phyloP scores from a whole-genome alignment of 2,113 vertebrate genomes.

The cat (Felis catus) region DNA sequence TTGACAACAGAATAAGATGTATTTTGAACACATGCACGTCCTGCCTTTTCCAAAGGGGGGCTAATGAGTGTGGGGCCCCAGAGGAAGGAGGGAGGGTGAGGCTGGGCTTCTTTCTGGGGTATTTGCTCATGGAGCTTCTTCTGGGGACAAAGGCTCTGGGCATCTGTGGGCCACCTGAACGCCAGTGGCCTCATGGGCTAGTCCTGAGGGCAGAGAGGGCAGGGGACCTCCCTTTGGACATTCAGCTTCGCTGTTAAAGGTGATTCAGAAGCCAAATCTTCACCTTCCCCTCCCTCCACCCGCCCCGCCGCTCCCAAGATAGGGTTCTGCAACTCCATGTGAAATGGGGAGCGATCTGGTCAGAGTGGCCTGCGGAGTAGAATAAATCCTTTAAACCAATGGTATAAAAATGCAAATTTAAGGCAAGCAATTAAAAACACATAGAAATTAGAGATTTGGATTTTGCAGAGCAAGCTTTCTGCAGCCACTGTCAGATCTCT shows the following conservation, averaged over 20 bases:
- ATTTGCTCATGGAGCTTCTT: neutral
- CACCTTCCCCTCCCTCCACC: fast-evolving
- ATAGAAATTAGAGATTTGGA: conserved; percentile 85
- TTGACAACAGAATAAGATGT: conserved; percentile 51
- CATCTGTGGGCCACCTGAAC: neutral
- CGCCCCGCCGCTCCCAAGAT: neutral
- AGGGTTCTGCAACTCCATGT: conserved; percentile 40
- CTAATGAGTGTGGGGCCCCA: neutral
- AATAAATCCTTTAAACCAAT: conserved; percentile 84
- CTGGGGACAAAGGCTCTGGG: neutral
- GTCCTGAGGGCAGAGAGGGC: conserved; percentile 57
- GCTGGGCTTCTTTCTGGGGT: neutral
- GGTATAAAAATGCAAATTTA: conserved; percentile 89
- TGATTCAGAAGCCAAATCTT: neutral
- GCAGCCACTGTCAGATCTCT: conserved; percentile 80
- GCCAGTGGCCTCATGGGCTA: conserved; percentile 22
- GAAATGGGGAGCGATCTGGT: conserved; percentile 73
- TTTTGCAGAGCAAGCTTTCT: conserved; percentile 83
- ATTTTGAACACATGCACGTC: conserved; percentile 44
- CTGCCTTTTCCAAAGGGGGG: neutral
- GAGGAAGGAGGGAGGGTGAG: fast-evolving
- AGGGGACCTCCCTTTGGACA: conserved; percentile 61
- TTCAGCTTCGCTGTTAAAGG: conserved; percentile 64
- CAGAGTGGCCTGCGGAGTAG: conserved; percentile 79
- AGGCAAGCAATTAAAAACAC: conserved; percentile 87